Base-by-base conservation (phyloP, 2,113 vertebrate species). In the Furnarius figulus region DNA sequence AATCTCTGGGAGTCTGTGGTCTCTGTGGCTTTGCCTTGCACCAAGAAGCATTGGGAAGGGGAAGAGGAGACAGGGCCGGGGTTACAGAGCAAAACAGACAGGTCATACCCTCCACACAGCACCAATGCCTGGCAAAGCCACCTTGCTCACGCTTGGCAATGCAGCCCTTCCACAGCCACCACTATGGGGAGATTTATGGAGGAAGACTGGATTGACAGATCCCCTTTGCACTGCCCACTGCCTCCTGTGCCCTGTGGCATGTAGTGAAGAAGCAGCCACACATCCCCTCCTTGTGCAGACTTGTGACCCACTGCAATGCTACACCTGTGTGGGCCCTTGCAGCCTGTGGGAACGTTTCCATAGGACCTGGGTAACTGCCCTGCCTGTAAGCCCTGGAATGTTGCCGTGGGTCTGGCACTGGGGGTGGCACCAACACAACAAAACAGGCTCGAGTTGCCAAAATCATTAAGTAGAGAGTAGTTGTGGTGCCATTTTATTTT, bases 211-310 rank as follows among this genome's bases (percentile, higher is more conserved):
- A n/a, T 56, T 55, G 33, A 18, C 0, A 6, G 58, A 10, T 58
- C 20, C 21, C 4, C 9, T 82, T 39, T 47, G 35, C 1, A 0
- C 12, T 27, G 27, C 61, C 19, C 0, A 0, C 27, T 87, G 27
- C 33, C 33, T 55, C 14, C 42, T 23, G 39, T 7, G 14, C 62
- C 44, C 16, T 2, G 3, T n/a, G 65, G 50, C 61, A 50, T 0
- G 0, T 23, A 39, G 19, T 23, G 20, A n/a, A 37, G 28, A 81
- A 70, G 49, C 30, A 50, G 67, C 55, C 3, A 2, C 42, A 30
- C 16, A 11, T 1, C 8, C 18, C 4, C 4, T 67, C 31, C 39
- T 14, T 37, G 49, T n/a, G 49, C 1, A 12, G 52, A 19, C 35
- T 52, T 50, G 40, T 4, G 8, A 33, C 8, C 46, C 24, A 12